A percentile compares a stretch with the other conserved stretches of the same genome.
Evolutionary conservation across 2,888 invertebrate genomes (phyloP).

Genomic region (Drosophila anceps): DNA sequence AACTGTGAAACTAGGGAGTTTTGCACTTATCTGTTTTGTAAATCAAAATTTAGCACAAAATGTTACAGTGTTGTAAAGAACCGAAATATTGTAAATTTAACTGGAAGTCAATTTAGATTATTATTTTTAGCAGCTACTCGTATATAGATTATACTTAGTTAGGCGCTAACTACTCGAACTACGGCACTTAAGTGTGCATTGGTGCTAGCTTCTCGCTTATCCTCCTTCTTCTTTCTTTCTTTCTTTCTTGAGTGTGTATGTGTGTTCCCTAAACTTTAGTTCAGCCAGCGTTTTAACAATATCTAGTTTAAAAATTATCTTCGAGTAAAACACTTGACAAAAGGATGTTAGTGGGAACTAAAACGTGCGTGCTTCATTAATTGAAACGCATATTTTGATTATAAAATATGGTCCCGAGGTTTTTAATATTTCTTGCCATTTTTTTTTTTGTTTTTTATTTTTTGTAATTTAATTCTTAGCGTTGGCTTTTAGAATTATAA

Average conservation of each 20-base stretch:
- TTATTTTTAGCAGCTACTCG: conserved; percentile 39
- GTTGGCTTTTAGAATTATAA: conserved; percentile 50
- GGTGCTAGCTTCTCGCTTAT: conserved; percentile 38
- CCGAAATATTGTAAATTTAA: conserved; percentile 20
- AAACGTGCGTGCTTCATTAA: conserved; percentile 67
- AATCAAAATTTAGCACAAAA: conserved; percentile 40
- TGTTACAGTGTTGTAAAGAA: conserved; percentile 26
- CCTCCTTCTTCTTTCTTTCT: conserved; percentile 15
- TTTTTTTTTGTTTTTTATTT: conserved; percentile 23
- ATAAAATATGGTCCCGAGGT: conserved; percentile 85
- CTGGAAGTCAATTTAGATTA: conserved; percentile 71
- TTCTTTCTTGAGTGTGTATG: conserved; percentile 2
- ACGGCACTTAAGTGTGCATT: conserved; percentile 50
- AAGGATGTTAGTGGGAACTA: conserved; percentile 45
- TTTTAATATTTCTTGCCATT: conserved; percentile 56
- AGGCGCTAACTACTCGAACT: conserved; percentile 46
- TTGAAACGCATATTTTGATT: conserved; percentile 85
- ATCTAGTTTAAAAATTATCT: conserved; percentile 44
- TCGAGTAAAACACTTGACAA: conserved; percentile 42
- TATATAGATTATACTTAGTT: conserved; percentile 34
- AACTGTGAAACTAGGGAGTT: background rate
- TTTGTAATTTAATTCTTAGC: conserved; percentile 11
- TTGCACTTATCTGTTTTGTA: conserved; percentile 6
- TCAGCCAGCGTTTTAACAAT: conserved; percentile 64
- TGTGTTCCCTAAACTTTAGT: conserved; percentile 66